phyloP scores from a whole-genome alignment of 2,888 invertebrate species.

The Cryptosula pallasiana region DNA sequence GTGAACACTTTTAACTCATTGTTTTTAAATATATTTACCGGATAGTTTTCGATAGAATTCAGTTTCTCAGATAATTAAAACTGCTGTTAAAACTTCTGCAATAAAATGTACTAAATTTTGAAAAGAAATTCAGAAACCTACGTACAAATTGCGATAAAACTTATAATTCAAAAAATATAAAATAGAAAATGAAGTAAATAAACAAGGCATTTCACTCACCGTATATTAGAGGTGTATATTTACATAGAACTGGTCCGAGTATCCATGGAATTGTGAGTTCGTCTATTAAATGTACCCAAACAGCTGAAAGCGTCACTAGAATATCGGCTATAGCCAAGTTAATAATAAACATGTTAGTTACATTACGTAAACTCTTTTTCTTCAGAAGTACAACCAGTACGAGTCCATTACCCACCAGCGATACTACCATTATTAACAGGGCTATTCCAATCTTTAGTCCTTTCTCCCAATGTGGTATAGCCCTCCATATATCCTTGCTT shows the following conservation, averaged over 20 bases:
- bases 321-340: conserved; percentile 23
- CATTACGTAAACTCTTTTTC: not conserved
- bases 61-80: no score
- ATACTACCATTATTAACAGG: not conserved
- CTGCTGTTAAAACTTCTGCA: no score
- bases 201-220: no score
- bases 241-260: conserved; percentile 10
- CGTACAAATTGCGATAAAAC: no score
- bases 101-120: no score
- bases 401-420: conserved; percentile 13
- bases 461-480: not conserved
- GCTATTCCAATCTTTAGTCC: not conserved
- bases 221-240: not conserved
- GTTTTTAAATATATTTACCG: no score
- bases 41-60: no score
- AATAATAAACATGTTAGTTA: conserved; percentile 4
- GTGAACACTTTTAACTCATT: no score
- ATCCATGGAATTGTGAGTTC: conserved; percentile 5
- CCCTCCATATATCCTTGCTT: not conserved
- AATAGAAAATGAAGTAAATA: no score
- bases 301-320: conserved; percentile 6
- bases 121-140: no score
- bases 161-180: no score
- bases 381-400: not conserved
- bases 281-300: conserved; percentile 6